A percentile compares a stretch with the other conserved stretches of the same genome.
These are phyloP conservation scores for Recurvirostra avosetta DNA, from an alignment of 2,113 vertebrate genomes.

Conservation along the genomic window DNA sequence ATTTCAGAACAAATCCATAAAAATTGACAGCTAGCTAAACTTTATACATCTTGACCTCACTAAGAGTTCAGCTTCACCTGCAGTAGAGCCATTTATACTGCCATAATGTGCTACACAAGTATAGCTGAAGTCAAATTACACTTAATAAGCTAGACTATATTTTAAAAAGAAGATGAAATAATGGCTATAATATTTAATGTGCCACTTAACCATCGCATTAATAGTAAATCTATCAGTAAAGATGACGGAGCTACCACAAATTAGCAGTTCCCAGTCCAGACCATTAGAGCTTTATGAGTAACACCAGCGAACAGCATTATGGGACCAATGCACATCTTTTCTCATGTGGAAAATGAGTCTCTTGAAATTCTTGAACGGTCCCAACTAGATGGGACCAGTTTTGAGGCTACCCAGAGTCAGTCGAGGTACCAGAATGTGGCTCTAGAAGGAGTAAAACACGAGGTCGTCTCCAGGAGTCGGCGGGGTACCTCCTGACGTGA, in stretches of 20 bases:
- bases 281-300: not conserved
- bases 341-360: not conserved
- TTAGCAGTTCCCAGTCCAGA: not conserved
- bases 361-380: not conserved
- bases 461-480: not conserved
- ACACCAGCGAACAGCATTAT: not conserved
- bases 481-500: not conserved
- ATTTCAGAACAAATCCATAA: constrained; percentile 16
- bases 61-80: not conserved
- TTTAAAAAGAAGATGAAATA: constrained; percentile 32
- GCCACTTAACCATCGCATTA: constrained; percentile 22
- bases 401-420: not conserved
- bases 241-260: not conserved
- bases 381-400: not conserved
- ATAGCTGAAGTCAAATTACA: constrained; percentile 30
- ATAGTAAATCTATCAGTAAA: constrained; percentile 19
- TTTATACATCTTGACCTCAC: not conserved
- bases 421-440: not conserved
- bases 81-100: not conserved
- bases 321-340: not conserved
- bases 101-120: not conserved
- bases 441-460: not conserved
- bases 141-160: constrained; percentile 8
- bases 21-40: constrained; percentile 29
- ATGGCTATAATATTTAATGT: constrained; percentile 34